Evolutionary conservation across 2,888 invertebrate genomes (phyloP).

Genomic region (Pollenia labialis): DNA sequence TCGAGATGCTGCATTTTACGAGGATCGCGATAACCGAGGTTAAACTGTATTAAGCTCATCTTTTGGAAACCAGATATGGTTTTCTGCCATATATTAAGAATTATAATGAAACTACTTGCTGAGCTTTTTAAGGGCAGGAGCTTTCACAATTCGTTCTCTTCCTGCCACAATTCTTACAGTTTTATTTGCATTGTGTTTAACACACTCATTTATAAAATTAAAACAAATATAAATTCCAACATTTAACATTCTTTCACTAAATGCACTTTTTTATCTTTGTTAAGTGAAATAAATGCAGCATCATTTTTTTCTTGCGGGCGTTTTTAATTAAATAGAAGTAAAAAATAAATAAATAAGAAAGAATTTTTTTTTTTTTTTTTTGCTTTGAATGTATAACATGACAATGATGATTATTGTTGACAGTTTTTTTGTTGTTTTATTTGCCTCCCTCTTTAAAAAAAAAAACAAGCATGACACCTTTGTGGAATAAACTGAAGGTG

Average conservation of each 20-base stretch:
- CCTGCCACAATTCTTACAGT: not conserved
- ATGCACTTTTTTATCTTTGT: constrained; percentile 1
- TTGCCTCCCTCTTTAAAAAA: not conserved
- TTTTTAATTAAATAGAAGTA: constrained; percentile 33
- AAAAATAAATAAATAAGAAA: not conserved
- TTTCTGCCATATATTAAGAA: no score
- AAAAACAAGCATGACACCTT: constrained; percentile 13
- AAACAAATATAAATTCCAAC: constrained; percentile 38
- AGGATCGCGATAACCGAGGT: no score
- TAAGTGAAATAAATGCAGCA: constrained; percentile 34
- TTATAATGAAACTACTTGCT: no score
- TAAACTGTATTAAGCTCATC: no score
- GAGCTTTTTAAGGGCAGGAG: not conserved
- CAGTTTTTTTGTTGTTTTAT: constrained; percentile 45
- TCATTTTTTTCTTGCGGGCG: constrained; percentile 1
- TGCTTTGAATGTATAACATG: constrained; percentile 19
- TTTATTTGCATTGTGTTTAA: constrained; percentile 17
- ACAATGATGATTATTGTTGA: constrained; percentile 62
- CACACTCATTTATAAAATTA: not conserved
- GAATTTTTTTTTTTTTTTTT: not conserved
- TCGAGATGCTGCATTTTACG: no score
- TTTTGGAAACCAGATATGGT: not conserved
- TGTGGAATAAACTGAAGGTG: constrained; percentile 2
- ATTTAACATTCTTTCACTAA: not conserved
- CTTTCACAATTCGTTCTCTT: not conserved